Percentiles rank a stretch among this genome's conserved stretches.
These are phyloP conservation scores for Dione vanillae DNA, from an alignment of 2,888 invertebrate species.

Conservation along the genomic window DNA sequence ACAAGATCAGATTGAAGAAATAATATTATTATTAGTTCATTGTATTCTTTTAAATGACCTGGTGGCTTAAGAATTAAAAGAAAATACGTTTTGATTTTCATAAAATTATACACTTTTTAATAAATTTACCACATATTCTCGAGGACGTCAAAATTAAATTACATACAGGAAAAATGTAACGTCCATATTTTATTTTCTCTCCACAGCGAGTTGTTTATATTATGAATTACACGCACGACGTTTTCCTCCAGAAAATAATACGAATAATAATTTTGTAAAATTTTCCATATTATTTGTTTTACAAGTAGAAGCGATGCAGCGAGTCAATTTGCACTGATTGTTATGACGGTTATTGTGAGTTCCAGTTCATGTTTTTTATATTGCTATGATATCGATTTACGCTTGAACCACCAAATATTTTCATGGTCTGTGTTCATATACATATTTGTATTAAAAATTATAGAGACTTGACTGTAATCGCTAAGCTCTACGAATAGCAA, in stretches of 20 bases:
- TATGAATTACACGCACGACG: conserved; percentile 4
- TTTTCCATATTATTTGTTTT: background rate
- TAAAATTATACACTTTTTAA: background rate
- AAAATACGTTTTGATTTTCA: background rate
- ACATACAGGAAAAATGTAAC: conserved; percentile 1
- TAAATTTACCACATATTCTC: background rate
- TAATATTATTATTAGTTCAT: no score
- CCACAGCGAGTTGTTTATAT: conserved; percentile 16
- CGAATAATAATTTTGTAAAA: background rate
- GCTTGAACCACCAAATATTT: no score
- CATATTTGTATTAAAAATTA: background rate
- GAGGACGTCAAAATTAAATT: background rate
- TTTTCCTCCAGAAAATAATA: conserved; percentile 14
- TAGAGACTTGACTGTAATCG: background rate
- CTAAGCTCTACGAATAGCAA: background rate
- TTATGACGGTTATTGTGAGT: no score
- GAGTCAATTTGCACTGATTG: no score
- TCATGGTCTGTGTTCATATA: no score
- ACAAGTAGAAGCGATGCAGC: no score
- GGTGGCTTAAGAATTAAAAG: no score
- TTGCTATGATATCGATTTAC: no score
- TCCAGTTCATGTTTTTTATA: no score
- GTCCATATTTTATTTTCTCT: conserved; percentile 13
- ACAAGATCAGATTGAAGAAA: no score
- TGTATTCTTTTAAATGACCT: no score